Evolutionary conservation across 2,113 vertebrate genomes (phyloP).

Genomic region (Redunca redunca): DNA sequence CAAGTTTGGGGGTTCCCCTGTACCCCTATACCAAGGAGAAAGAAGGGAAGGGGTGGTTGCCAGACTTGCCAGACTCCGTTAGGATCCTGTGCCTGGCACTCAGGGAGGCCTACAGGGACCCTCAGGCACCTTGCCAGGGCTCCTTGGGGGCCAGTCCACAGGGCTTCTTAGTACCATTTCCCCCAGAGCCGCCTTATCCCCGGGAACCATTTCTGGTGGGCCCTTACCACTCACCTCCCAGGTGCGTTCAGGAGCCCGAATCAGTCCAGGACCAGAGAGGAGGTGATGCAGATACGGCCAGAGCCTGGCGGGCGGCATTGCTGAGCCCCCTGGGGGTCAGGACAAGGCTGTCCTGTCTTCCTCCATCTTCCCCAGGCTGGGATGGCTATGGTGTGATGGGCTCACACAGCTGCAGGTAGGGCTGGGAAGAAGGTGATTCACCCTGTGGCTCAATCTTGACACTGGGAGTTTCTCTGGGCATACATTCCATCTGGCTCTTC

Average conservation of each 20-base stretch:
- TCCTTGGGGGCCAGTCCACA: neutral
- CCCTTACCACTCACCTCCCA: neutral
- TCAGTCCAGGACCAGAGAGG: neutral
- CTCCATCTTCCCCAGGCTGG: accelerated
- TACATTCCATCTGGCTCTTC: constrained; percentile 59
- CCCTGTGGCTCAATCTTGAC: constrained; percentile 47
- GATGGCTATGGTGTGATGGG: neutral
- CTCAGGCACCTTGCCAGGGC: neutral
- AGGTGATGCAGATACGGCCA: too few species aligned
- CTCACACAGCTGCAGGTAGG: neutral
- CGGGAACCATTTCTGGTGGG: neutral
- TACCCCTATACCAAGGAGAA: neutral
- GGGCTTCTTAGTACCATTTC: neutral
- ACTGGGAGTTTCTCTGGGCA: constrained; percentile 41
- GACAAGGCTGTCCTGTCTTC: neutral
- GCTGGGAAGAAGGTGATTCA: neutral
- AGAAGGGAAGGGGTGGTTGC: neutral
- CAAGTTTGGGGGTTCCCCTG: neutral
- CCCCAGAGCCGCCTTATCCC: accelerated
- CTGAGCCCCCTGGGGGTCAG: neutral
- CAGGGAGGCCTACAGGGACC: neutral
- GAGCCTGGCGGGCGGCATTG: neutral
- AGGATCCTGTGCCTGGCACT: neutral
- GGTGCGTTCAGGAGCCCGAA: neutral
- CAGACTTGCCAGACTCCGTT: accelerated